phyloP scores from a whole-genome alignment of 1,140 invertebrate genomes.

The Habropoda laboriosa region DNA sequence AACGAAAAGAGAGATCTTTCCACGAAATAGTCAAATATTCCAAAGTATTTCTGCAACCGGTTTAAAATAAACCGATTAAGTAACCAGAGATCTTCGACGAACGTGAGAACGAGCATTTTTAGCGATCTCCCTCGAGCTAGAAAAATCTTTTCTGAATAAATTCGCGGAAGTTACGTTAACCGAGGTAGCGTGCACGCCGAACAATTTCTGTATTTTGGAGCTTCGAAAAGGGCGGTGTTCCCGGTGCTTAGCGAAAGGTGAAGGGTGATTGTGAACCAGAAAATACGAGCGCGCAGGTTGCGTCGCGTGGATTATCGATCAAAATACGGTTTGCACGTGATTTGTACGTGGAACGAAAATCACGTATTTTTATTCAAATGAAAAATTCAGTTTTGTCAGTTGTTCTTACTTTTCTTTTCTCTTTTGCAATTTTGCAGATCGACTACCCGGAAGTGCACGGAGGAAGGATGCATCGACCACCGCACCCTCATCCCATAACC shows the following conservation, averaged over 20 bases:
- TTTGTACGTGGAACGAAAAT: background rate
- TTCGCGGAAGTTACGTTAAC: background rate
- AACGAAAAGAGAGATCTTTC: no score
- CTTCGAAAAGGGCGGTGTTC: slow-evolving; percentile 1
- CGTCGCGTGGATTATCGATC: background rate
- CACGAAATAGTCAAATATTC: no score
- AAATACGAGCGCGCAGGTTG: background rate
- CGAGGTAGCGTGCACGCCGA: background rate
- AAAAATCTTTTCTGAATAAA: background rate
- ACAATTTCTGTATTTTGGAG: slow-evolving; percentile 1
- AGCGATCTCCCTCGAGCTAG: background rate
- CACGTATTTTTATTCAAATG: background rate
- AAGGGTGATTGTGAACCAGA: slow-evolving; percentile 2
- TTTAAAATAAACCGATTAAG: background rate
- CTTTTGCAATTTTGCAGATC: slow-evolving; percentile 85
- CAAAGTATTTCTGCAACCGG: background rate
- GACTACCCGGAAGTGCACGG: slow-evolving; percentile 89
- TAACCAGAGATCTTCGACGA: background rate
- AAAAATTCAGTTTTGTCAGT: background rate
- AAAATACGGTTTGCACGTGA: no score
- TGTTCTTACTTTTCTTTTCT: background rate
- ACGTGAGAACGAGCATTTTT: background rate
- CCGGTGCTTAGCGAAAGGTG: background rate
- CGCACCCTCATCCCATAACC: slow-evolving; percentile 82
- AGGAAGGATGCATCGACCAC: slow-evolving; percentile 82